Conservation (phyloP, 2,797 vertebrate species). For the Hephaestus fuliginosus region DNA sequence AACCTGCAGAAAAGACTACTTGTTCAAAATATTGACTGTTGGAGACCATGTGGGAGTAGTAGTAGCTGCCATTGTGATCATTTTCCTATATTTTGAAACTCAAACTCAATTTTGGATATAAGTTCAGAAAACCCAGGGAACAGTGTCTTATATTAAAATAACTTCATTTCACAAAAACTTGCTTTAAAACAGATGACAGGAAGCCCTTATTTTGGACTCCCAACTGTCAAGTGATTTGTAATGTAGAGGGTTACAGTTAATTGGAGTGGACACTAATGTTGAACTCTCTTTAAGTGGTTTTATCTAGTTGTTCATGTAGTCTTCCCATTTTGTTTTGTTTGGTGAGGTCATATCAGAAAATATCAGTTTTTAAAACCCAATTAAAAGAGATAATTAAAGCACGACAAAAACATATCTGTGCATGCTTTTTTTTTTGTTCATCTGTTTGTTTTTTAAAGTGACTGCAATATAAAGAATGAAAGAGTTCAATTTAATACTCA, state of each 20-base stretch:
- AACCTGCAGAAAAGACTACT: conserved; percentile 19
- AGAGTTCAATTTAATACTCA: not conserved
- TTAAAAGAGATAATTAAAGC: not conserved
- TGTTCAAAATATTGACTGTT: conserved; percentile 10
- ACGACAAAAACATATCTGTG: not conserved
- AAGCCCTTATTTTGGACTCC: too few relatives aligned
- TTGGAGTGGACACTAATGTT: not conserved
- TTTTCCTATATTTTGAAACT: not conserved
- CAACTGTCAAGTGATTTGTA: not conserved
- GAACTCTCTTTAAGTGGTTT: not conserved
- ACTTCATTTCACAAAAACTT: not conserved
- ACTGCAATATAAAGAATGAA: not conserved
- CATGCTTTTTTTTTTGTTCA: not conserved
- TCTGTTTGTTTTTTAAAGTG: not conserved
- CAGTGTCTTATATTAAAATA: not conserved
- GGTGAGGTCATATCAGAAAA: not conserved
- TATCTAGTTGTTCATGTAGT: not conserved
- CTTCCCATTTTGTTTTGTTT: conserved; percentile 9
- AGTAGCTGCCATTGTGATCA: not conserved
- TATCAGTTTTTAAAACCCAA: not conserved
- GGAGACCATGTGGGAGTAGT: conserved; percentile 20
- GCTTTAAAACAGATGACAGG: not conserved
- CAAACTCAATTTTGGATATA: not conserved
- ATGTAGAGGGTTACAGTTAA: not conserved
- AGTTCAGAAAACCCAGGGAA: not conserved